A percentile compares a stretch with the other conserved stretches of the same genome.
Conservation (phyloP, 35 echinoderm and acorn worm genomes). For the Hemicentrotus pulcherrimus region DNA sequence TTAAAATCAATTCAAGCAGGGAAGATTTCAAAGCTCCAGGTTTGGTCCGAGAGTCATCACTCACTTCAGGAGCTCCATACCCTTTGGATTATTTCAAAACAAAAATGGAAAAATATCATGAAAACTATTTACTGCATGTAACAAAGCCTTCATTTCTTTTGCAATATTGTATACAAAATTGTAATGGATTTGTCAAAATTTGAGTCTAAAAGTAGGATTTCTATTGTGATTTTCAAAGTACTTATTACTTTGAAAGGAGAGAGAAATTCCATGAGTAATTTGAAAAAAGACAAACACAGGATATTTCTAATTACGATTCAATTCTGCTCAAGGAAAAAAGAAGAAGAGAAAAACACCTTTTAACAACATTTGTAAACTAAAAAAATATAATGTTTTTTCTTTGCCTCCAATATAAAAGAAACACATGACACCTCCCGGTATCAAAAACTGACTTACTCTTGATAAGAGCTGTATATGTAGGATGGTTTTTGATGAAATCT, state of each 20-base stretch:
- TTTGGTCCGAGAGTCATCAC: neutral
- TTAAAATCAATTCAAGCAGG: constrained; percentile 16
- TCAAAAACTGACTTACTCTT: neutral
- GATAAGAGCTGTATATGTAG: neutral
- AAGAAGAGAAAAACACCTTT: too few species aligned
- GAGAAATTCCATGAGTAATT: too few species aligned
- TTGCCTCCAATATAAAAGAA: neutral
- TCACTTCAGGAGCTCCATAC: constrained; percentile 27
- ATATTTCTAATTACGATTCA: too few species aligned
- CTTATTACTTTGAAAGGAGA: too few species aligned
- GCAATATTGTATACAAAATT: too few species aligned
- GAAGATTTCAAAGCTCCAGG: constrained; percentile 40
- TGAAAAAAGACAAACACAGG: too few species aligned
- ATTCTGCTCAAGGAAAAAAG: too few species aligned
- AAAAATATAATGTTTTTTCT: neutral
- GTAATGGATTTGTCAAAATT: too few species aligned
- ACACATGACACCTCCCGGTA: neutral
- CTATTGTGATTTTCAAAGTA: too few species aligned
- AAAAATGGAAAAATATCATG: neutral
- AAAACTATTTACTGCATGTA: too few species aligned
- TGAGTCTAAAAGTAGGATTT: too few species aligned
- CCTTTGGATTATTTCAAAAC: neutral
- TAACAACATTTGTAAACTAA: neutral
- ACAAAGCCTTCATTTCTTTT: too few species aligned
- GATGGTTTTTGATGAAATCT: constrained; percentile 12